Conservation (phyloP, 2,888 invertebrate genomes). For the Agrotis clavis region DNA sequence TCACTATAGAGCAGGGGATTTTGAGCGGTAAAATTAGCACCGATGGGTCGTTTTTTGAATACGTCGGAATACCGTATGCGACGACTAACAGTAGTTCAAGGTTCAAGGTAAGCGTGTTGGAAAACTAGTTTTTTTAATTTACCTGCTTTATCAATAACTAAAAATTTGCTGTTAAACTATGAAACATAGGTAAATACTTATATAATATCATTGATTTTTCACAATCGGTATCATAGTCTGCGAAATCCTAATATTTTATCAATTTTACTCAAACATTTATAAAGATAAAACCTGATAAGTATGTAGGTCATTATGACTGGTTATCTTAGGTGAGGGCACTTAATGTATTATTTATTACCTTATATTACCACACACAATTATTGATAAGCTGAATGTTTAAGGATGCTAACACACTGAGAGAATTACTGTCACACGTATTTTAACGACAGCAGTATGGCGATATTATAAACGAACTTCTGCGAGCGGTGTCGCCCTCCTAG, state of each 20-base stretch:
- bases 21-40: conserved; percentile 82
- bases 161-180: background rate
- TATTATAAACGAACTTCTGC: no score
- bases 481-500: no score
- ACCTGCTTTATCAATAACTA: background rate
- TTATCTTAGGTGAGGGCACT: conserved; percentile 10
- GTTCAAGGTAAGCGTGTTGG: conserved; percentile 79
- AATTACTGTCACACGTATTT: background rate
- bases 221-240: conserved; percentile 13
- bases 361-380: conserved; percentile 2
- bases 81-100: conserved; percentile 78
- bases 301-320: conserved; percentile 19
- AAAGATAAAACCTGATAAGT: conserved; percentile 29
- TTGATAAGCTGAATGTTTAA: conserved; percentile 1
- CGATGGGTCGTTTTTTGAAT: conserved; percentile 84
- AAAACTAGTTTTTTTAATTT: conserved; percentile 14
- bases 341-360: conserved; percentile 8
- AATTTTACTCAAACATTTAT: conserved; percentile 4
- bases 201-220: background rate
- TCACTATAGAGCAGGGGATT: conserved; percentile 82
- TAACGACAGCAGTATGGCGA: background rate
- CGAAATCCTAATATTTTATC: conserved; percentile 35
- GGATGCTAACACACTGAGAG: background rate
- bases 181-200: background rate
- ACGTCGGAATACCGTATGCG: conserved; percentile 86